Conservation (phyloP, 1,140 invertebrate genomes). For the Physella acuta region DNA sequence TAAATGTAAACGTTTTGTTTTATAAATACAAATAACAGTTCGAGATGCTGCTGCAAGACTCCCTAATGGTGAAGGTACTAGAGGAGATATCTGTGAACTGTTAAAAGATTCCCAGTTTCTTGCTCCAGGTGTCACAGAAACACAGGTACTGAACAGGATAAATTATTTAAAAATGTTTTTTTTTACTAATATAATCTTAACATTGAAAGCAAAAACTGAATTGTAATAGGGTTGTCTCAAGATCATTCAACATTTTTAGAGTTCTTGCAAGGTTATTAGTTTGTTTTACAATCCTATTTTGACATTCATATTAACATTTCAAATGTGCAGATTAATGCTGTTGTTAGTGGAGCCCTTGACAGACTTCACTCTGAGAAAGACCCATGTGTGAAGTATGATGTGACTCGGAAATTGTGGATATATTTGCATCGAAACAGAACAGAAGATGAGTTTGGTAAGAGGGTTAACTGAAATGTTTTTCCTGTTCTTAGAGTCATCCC, state of each 20-base stretch:
- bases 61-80: constrained; percentile 88
- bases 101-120: constrained; percentile 85
- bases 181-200: too few species aligned
- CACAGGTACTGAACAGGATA: too few species aligned
- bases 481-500: too few species aligned
- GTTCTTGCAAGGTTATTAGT: too few species aligned
- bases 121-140: constrained; percentile 69
- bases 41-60: constrained; percentile 88
- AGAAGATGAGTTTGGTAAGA: constrained; percentile 75
- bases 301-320: too few species aligned
- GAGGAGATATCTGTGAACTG: constrained; percentile 83
- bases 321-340: constrained; percentile 75
- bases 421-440: constrained; percentile 80
- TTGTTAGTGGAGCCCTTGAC: constrained; percentile 86
- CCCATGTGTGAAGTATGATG: constrained; percentile 88
- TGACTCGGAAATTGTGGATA: constrained; percentile 85
- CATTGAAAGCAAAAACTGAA: too few species aligned
- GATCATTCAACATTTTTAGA: too few species aligned
- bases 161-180: too few species aligned
- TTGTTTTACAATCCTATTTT: too few species aligned
- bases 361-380: constrained; percentile 84
- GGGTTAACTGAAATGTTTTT: neutral
- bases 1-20: too few species aligned
- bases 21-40: too few species aligned
- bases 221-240: too few species aligned